Base-by-base conservation (phyloP, 2,888 invertebrate genomes). In the Chaitophorus viminalis region DNA sequence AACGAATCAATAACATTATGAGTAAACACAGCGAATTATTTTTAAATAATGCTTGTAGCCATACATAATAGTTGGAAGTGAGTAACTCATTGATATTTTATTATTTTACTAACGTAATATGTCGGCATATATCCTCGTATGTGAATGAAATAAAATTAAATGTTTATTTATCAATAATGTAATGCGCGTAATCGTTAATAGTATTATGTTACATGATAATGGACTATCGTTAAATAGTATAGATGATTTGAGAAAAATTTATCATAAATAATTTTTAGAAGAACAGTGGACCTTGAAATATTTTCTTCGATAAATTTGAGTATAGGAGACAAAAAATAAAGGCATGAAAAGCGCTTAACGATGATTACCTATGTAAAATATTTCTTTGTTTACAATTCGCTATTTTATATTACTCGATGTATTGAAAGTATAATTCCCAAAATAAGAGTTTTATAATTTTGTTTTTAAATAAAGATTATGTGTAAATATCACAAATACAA, bases 351-450 rank as follows among this genome's bases (percentile, higher is more conserved):
- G 18, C 6, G 21, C 25, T 39, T 29, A 75, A 83, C 74, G 65
- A 65, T n/a, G n/a, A 25, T 74, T 75, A n/a, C n/a, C n/a, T n/a
- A 60, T 60, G 74, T 60, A 74, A 82, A 9, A 83, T 36, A 36
- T 60, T 74, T 36, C 31, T 36, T 83, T 74, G 36, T 83, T 60
- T 60, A 60, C 18, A 9, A 74, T 18, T 82, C 21, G 33, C n/a
- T n/a, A 29, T 54, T 74, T 54, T 74, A 72, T 36, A 72, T 21
- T 17, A 60, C 36, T 36, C 70, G 25, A 25, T 25, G 25, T 52
- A 52, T 31, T n/a, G 36, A 70, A 82, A 72, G n/a, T 46, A 60
- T 36, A 46, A 46, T 14, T 1, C 46, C 46, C 11, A 46, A 46
- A 14, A 14, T 46, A 46, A 46, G 46, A 46, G 46, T 46, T 46